Conservation (phyloP, 2,797 vertebrate genomes). For the Macrochelys suwanniensis region DNA sequence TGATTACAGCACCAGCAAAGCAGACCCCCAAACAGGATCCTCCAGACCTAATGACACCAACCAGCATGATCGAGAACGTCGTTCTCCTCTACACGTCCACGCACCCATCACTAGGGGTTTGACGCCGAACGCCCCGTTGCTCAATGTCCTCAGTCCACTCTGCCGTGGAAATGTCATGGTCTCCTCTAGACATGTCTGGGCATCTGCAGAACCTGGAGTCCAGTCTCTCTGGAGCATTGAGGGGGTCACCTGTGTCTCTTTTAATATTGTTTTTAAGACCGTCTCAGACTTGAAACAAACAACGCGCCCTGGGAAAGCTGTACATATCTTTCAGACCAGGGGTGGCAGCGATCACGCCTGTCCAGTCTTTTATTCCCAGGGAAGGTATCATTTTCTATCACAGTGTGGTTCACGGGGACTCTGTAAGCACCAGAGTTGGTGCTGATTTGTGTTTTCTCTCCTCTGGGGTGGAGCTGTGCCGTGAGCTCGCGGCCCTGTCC, state of each 20-base stretch:
- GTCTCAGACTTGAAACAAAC: not conserved
- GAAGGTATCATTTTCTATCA: not conserved
- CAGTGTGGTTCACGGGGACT: not conserved
- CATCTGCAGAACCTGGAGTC: not conserved
- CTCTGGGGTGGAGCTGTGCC: not conserved
- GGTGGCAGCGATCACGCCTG: not conserved
- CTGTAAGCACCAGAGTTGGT: not conserved
- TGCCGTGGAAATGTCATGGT: not conserved
- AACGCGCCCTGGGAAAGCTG: too few relatives aligned
- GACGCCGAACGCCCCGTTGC: not conserved
- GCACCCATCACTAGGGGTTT: not conserved
- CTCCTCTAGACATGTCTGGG: not conserved
- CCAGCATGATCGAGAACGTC: not conserved
- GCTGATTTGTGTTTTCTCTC: not conserved
- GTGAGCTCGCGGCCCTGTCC: not conserved
- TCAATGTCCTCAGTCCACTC: not conserved
- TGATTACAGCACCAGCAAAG: conserved; percentile 33
- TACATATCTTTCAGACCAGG: not conserved
- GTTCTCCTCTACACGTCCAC: not conserved
- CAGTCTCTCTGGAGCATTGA: not conserved
- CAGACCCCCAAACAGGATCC: not conserved
- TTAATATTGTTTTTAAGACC: conserved; percentile 42
- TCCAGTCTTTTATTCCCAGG: not conserved
- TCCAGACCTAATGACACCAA: fast-evolving
- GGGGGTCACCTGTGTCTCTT: conserved; percentile 11